phyloP scores from a whole-genome alignment of 2,888 invertebrate genomes.

The Congeria kusceri region DNA sequence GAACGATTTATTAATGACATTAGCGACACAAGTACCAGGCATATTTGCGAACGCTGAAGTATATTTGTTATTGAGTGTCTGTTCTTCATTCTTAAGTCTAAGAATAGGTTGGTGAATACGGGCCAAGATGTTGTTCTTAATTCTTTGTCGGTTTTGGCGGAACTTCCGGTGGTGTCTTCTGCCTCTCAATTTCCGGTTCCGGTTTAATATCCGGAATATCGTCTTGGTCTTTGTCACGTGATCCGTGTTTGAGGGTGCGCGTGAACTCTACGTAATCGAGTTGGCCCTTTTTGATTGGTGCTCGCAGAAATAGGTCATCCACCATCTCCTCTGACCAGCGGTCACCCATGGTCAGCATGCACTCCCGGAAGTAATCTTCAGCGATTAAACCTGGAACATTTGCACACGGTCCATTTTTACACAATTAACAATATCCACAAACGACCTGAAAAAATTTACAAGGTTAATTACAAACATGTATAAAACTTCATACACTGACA shows the following conservation, averaged over 20 bases:
- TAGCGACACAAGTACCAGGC: too few relatives aligned
- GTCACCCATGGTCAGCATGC: conserved; percentile 85
- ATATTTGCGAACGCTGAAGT: too few relatives aligned
- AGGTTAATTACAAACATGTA: too few relatives aligned
- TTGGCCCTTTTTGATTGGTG: conserved; percentile 80
- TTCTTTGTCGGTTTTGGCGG: conserved; percentile 49
- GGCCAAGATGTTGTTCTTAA: too few relatives aligned
- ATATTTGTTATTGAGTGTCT: too few relatives aligned
- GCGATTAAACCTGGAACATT: conserved; percentile 68
- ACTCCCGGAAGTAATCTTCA: conserved; percentile 82
- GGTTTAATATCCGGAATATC: conserved; percentile 65
- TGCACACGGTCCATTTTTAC: too few relatives aligned
- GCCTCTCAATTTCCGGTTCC: conserved; percentile 14
- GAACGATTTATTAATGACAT: too few relatives aligned
- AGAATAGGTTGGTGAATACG: too few relatives aligned
- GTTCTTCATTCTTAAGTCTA: too few relatives aligned
- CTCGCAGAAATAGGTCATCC: conserved; percentile 83
- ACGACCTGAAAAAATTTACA: too few relatives aligned
- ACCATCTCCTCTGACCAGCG: conserved; percentile 85
- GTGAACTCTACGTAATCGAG: conserved; percentile 84
- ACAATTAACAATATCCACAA: too few relatives aligned
- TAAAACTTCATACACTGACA: too few relatives aligned
- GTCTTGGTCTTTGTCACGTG: conserved; percentile 80
- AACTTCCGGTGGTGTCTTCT: conserved; percentile 54
- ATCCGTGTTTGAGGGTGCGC: conserved; percentile 83